Conservation (phyloP, 2,888 invertebrate species). For the Scaptomyza cyrtandrae region DNA sequence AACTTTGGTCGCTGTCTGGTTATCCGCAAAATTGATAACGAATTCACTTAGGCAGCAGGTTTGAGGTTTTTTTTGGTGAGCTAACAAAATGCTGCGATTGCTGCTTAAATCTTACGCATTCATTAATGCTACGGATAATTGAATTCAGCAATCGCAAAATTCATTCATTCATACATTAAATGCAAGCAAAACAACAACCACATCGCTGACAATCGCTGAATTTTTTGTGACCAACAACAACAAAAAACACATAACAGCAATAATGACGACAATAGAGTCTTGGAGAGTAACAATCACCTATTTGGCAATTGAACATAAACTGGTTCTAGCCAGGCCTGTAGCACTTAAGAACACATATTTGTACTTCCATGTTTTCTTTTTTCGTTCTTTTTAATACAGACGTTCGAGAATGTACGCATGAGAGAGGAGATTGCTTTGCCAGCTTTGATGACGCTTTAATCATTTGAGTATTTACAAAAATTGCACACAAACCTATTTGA, state of each 20-base stretch:
- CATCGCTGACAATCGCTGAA: constrained; percentile 26
- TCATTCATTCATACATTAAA: constrained; percentile 66
- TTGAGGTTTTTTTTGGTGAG: constrained; percentile 40
- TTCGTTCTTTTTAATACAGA: constrained; percentile 17
- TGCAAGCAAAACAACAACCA: constrained; percentile 30
- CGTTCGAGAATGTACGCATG: constrained; percentile 7
- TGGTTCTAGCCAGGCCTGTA: constrained; percentile 36
- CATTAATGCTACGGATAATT: constrained; percentile 77
- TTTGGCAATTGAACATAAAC: constrained; percentile 47
- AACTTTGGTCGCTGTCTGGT: constrained; percentile 9
- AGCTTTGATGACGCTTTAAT: not conserved
- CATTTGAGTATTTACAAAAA: not conserved
- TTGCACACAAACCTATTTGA: no score
- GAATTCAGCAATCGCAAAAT: constrained; percentile 77
- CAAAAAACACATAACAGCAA: constrained; percentile 36
- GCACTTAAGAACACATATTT: constrained; percentile 17
- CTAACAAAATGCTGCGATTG: constrained; percentile 52
- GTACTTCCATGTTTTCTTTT: constrained; percentile 10
- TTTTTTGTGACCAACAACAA: constrained; percentile 28
- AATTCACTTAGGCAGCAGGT: constrained; percentile 58
- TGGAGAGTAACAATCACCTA: constrained; percentile 23
- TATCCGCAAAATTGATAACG: constrained; percentile 60
- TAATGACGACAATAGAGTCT: constrained; percentile 36
- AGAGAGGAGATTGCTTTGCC: constrained; percentile 6
- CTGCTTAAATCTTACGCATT: constrained; percentile 78